Percentiles rank a stretch among this genome's conserved stretches.
Conservation (phyloP, 2,797 vertebrate species). For the Artibeus lituratus region DNA sequence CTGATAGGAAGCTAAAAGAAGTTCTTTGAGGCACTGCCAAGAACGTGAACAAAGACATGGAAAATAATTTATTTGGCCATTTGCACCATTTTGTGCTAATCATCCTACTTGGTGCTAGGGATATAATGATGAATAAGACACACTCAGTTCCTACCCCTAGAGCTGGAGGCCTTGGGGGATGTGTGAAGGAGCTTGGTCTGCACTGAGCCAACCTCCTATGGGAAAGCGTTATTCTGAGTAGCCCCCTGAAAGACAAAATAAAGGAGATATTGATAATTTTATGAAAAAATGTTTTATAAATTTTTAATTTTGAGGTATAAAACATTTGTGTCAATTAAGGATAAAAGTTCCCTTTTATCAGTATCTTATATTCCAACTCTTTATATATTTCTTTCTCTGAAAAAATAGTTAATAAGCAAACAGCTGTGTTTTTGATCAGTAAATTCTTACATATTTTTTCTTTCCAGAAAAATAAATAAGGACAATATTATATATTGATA, state of each 20-base stretch:
- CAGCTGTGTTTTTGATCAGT: slow-evolving; percentile 15
- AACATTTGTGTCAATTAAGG: neutral
- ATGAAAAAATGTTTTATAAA: neutral
- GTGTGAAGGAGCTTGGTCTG: neutral
- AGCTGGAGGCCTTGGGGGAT: neutral
- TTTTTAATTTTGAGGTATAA: slow-evolving; percentile 11
- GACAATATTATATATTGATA: neutral
- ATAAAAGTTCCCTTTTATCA: neutral
- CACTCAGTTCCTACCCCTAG: neutral
- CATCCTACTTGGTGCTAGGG: neutral
- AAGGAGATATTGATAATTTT: neutral
- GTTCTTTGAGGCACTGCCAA: neutral
- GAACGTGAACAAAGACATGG: neutral
- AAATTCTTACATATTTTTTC: neutral
- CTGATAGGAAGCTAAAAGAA: neutral
- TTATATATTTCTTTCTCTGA: neutral
- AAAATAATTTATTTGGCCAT: neutral
- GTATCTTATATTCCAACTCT: neutral
- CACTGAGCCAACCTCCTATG: neutral
- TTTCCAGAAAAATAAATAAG: slow-evolving; percentile 37
- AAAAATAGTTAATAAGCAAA: neutral
- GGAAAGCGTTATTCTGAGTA: neutral
- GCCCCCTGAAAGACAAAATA: neutral
- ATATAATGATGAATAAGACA: neutral
- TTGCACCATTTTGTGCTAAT: neutral